These are phyloP conservation scores for Luperina testacea DNA, from an alignment of 2,888 invertebrate genomes.

Conservation along the genomic window DNA sequence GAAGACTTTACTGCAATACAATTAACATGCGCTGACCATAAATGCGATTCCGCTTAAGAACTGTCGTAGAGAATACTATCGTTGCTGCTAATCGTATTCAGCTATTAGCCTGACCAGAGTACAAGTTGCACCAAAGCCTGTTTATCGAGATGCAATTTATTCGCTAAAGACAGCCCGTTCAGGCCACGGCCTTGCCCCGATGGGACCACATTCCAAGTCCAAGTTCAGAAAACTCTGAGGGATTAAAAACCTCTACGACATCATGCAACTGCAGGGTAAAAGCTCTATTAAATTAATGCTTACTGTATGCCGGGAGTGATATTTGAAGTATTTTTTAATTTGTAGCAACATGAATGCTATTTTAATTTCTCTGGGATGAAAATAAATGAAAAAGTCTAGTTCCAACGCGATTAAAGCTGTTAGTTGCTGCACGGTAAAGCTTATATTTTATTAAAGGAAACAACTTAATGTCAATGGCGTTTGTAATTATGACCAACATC, in stretches of 20 bases:
- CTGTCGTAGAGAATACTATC: constrained; percentile 62
- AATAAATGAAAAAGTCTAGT: neutral
- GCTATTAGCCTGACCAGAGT: constrained; percentile 78
- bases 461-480: neutral
- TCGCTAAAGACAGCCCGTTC: constrained; percentile 84
- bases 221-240: constrained; percentile 82
- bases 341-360: neutral
- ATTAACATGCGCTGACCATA: constrained; percentile 71
- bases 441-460: constrained; percentile 11
- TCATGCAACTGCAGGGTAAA: constrained; percentile 32
- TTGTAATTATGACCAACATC: neutral
- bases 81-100: constrained; percentile 82
- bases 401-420: neutral
- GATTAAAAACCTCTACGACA: constrained; percentile 78
- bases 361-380: constrained; percentile 2
- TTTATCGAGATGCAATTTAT: constrained; percentile 86
- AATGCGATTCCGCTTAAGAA: constrained; percentile 81
- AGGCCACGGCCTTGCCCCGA: constrained; percentile 81
- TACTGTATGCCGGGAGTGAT: constrained; percentile 10
- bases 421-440: neutral
- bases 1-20: constrained; percentile 56
- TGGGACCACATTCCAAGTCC: constrained; percentile 83
- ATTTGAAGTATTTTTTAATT: constrained; percentile 22
- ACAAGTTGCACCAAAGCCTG: constrained; percentile 79
- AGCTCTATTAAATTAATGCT: constrained; percentile 22